Evolutionary conservation across 2,113 vertebrate species (phyloP).

Genomic region (Fulmarus glacialis): DNA sequence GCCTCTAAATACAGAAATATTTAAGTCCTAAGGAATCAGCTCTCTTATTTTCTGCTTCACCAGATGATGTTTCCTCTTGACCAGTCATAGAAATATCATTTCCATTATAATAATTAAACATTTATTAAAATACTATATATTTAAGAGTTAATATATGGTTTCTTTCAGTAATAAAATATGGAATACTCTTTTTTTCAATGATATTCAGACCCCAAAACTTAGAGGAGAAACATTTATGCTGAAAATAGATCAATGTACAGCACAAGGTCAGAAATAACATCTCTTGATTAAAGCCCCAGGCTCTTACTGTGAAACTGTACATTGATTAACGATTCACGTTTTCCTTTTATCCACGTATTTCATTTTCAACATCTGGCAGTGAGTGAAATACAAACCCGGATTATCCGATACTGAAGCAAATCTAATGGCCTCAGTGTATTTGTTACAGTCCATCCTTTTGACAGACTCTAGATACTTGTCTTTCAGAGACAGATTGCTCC

Average conservation of each 20-base stretch:
- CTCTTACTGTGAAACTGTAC: conserved; percentile 12
- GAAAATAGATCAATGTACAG: conserved; percentile 63
- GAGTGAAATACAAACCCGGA: conserved; percentile 46
- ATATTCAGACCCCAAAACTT: conserved; percentile 44
- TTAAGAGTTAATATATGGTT: conserved; percentile 52
- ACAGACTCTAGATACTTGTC: background rate
- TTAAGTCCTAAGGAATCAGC: conserved; percentile 35
- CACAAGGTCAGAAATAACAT: conserved; percentile 56
- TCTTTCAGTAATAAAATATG: conserved; percentile 69
- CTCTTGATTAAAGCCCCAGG: conserved; percentile 22
- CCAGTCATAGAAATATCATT: conserved; percentile 47
- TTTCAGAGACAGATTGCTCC: background rate
- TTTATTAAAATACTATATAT: conserved; percentile 61
- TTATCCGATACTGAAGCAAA: background rate
- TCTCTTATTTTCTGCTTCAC: conserved; percentile 31
- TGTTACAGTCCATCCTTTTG: background rate
- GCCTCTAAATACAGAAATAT: conserved; percentile 47
- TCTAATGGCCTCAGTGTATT: background rate
- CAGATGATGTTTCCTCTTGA: conserved; percentile 21
- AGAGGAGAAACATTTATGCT: conserved; percentile 64
- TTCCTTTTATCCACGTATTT: background rate
- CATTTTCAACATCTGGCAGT: conserved; percentile 69
- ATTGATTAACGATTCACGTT: conserved; percentile 24
- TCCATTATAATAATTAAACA: conserved; percentile 37
- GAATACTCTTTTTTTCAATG: conserved; percentile 12